phyloP scores from a whole-genome alignment of 2,113 vertebrate genomes.

The Callionymus lyra region DNA sequence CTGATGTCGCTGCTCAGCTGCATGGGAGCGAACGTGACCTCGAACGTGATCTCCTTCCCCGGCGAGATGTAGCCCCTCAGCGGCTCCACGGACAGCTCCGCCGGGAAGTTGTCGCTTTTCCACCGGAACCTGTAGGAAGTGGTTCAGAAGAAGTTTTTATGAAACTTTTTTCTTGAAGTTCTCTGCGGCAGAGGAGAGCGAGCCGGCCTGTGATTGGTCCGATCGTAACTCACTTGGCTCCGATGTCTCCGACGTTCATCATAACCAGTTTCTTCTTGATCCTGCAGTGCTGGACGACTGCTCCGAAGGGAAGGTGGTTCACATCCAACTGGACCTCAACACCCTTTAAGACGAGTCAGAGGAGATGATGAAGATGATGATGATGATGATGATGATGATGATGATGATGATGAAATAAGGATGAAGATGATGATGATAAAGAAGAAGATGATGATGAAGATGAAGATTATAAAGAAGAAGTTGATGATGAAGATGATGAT shows the following conservation, averaged over 20 bases:
- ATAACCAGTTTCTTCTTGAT: slow-evolving; percentile 59
- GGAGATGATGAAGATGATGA: background rate
- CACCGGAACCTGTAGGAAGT: slow-evolving; percentile 73
- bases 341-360: slow-evolving; percentile 39
- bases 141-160: background rate
- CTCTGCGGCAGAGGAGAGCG: background rate
- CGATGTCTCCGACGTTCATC: slow-evolving; percentile 72
- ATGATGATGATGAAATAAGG: too few relatives aligned
- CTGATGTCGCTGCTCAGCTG: slow-evolving; percentile 59
- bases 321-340: slow-evolving; percentile 72
- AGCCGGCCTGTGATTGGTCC: too few relatives aligned
- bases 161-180: background rate
- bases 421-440: too few relatives aligned
- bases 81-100: slow-evolving; percentile 72
- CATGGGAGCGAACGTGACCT: slow-evolving; percentile 69
- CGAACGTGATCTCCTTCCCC: slow-evolving; percentile 68
- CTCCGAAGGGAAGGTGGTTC: slow-evolving; percentile 75
- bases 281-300: slow-evolving; percentile 63
- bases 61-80: slow-evolving; percentile 72
- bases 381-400: too few relatives aligned
- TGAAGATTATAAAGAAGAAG: too few relatives aligned
- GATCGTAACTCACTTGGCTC: slow-evolving; percentile 73
- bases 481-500: too few relatives aligned
- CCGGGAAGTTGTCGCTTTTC: slow-evolving; percentile 63
- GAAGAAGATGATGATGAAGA: too few relatives aligned